Evolutionary conservation across 2,888 invertebrate species (phyloP).

Genomic region (Oscheius myriophilus): DNA sequence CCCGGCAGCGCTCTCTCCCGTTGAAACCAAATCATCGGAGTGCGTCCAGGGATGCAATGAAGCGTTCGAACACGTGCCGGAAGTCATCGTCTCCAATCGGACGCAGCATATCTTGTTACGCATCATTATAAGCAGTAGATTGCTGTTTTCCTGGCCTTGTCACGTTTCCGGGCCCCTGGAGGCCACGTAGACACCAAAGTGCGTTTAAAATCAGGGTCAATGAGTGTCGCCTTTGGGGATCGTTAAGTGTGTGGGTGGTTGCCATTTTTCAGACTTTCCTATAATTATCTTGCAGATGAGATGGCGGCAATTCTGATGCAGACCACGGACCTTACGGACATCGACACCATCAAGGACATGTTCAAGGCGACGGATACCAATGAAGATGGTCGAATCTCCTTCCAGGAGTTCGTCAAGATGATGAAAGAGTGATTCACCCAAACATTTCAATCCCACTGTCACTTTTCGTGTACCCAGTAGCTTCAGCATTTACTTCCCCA

Average conservation of each 20-base stretch:
- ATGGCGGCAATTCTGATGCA: conserved; percentile 58
- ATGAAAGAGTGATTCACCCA: conserved; percentile 50
- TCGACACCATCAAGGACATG: conserved; percentile 55
- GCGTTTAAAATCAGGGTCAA: too few species aligned
- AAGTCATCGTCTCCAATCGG: conserved; percentile 4
- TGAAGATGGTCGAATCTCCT: conserved; percentile 63
- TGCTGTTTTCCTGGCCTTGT: too few species aligned
- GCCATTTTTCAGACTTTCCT: conserved; percentile 32
- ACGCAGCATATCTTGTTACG: too few species aligned
- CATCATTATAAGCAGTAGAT: too few species aligned
- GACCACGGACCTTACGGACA: conserved; percentile 58
- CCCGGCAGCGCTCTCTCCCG: too few species aligned
- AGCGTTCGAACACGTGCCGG: conserved; percentile 13
- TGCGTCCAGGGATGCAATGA: conserved; percentile 5
- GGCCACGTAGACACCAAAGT: too few species aligned
- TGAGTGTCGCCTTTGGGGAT: conserved; percentile 13
- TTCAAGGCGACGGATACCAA: conserved; percentile 64
- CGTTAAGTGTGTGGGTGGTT: too few species aligned
- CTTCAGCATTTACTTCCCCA: too few species aligned
- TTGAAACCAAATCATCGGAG: conserved; percentile 16
- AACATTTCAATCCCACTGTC: neutral
- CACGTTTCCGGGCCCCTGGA: too few species aligned
- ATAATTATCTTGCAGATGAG: conserved; percentile 52
- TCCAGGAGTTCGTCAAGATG: conserved; percentile 65
- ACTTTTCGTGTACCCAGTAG: neutral